Evolutionary conservation across 2,797 vertebrate species (phyloP).

Genomic region (Austrolebias charrua): DNA sequence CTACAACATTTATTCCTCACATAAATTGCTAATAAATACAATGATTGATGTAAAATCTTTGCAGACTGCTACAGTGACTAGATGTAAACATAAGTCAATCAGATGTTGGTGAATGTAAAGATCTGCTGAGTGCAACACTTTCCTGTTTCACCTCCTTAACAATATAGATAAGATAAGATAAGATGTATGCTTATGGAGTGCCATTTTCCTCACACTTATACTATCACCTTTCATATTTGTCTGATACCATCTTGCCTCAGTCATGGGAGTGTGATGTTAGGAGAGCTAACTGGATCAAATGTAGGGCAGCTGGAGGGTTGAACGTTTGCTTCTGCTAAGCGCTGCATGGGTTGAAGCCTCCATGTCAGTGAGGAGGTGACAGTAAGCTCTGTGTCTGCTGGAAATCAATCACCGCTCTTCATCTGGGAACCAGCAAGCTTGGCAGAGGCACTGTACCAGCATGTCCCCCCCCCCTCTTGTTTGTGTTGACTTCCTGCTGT

Average conservation of each 20-base stretch:
- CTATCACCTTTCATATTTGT: neutral
- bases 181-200: neutral
- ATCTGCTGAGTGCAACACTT: neutral
- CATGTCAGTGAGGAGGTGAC: constrained; percentile 46
- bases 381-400: constrained; percentile 69
- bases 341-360: constrained; percentile 66
- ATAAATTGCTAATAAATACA: neutral
- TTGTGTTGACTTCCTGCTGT: constrained; percentile 49
- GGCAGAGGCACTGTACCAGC: constrained; percentile 73
- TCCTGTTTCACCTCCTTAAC: neutral
- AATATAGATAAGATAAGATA: too few species aligned
- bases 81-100: constrained; percentile 23
- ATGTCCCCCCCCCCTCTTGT: constrained; percentile 56
- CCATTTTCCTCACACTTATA: constrained; percentile 1
- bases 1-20: neutral
- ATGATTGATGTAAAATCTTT: neutral
- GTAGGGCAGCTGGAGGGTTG: constrained; percentile 67
- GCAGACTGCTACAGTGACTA: neutral
- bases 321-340: constrained; percentile 55
- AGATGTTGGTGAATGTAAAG: neutral
- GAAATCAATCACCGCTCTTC: constrained; percentile 75
- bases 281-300: constrained; percentile 50
- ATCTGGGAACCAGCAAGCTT: constrained; percentile 57
- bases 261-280: constrained; percentile 16
- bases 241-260: constrained; percentile 13